phyloP scores from a whole-genome alignment of 1,140 invertebrate species.

The Drosophila tropicalis region DNA sequence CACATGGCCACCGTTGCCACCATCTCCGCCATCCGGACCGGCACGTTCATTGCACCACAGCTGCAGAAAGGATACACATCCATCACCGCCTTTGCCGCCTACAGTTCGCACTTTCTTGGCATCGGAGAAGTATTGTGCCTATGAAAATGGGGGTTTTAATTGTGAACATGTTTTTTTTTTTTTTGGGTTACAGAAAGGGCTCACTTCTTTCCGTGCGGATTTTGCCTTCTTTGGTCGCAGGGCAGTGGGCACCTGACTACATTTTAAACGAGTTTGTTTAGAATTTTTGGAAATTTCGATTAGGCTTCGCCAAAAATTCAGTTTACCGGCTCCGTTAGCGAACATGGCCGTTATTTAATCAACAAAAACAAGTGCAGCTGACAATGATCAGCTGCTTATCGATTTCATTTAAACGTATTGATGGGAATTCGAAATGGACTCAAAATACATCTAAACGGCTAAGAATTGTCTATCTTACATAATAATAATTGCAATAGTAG shows the following conservation, averaged over 20 bases:
- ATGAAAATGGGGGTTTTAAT: neutral
- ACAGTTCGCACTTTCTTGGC: slow-evolving; percentile 86
- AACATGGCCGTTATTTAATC: slow-evolving; percentile 30
- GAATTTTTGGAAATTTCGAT: slow-evolving; percentile 15
- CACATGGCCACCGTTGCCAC: slow-evolving; percentile 98
- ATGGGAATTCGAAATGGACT: too few species aligned
- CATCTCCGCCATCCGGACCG: slow-evolving; percentile 98
- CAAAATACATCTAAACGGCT: neutral
- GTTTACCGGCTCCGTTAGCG: slow-evolving; percentile 24
- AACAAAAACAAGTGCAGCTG: neutral
- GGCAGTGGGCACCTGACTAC: slow-evolving; percentile 58
- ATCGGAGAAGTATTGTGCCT: slow-evolving; percentile 88
- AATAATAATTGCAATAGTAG: too few species aligned
- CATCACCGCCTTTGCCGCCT: slow-evolving; percentile 96
- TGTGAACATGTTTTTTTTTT: slow-evolving; percentile 44
- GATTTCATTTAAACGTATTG: neutral
- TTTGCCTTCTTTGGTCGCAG: slow-evolving; percentile 72
- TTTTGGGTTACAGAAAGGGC: neutral
- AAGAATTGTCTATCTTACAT: too few species aligned
- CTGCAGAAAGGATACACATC: slow-evolving; percentile 92
- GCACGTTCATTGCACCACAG: slow-evolving; percentile 92
- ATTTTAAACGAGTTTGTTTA: slow-evolving; percentile 28
- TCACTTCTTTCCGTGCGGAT: slow-evolving; percentile 67
- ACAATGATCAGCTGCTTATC: neutral
- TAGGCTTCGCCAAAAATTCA: slow-evolving; percentile 18